A percentile compares a stretch with the other conserved stretches of the same genome.
These are phyloP conservation scores for Drosophila nebulosa DNA, from an alignment of 1,140 invertebrate genomes.

Conservation along the genomic window DNA sequence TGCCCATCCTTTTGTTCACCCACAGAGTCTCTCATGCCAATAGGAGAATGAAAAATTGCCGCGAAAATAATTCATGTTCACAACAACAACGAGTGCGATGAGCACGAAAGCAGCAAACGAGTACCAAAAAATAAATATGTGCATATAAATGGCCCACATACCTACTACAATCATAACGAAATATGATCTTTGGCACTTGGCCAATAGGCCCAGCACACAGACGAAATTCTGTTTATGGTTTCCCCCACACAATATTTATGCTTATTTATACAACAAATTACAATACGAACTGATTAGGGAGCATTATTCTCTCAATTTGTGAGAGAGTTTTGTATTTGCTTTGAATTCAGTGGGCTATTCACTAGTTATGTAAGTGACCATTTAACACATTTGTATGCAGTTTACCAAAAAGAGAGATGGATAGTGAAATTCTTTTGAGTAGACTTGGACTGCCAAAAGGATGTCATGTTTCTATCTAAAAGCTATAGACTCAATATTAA, in stretches of 20 bases:
- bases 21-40: conserved; percentile 34
- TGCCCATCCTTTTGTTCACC: conserved; percentile 22
- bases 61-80: conserved; percentile 55
- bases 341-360: conserved; percentile 8
- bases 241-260: conserved; percentile 37
- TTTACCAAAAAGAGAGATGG: not conserved
- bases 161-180: conserved; percentile 13
- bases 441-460: too few relatives aligned
- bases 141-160: conserved; percentile 62
- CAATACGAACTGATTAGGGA: conserved; percentile 58
- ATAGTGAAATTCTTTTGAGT: too few relatives aligned
- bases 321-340: conserved; percentile 22
- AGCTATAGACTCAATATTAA: too few relatives aligned
- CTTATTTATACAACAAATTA: conserved; percentile 70
- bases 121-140: conserved; percentile 51
- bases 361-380: not conserved
- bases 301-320: conserved; percentile 21
- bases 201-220: not conserved
- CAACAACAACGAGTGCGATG: conserved; percentile 20
- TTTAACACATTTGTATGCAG: not conserved
- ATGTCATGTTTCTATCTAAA: too few relatives aligned
- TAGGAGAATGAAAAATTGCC: conserved; percentile 67
- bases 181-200: conserved; percentile 29
- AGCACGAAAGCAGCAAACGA: conserved; percentile 11
- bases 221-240: conserved; percentile 13